Base-by-base conservation (phyloP, 2,113 vertebrate genomes). In the Saguinus imperator region DNA sequence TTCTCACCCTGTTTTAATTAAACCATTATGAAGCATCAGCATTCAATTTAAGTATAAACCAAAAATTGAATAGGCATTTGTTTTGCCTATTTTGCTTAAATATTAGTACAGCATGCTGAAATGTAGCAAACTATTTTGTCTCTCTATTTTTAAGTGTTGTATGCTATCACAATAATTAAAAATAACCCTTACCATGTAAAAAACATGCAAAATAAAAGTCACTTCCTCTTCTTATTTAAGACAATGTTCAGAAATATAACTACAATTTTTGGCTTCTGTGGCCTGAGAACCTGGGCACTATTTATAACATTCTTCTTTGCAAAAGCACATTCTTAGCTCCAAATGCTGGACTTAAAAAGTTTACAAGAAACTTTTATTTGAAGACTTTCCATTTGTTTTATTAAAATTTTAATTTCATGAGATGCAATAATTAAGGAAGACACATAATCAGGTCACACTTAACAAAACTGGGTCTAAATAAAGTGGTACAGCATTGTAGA, bases 81-180 rank as follows among this genome's bases (percentile, higher is more conserved):
- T 89, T n/a, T 55, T 17, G 25, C 16, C 35, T 93, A 48, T 77
- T 88, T 90, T 94, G 57, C 76, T 93, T 80, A 73, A 45, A 73
- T 94, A 89, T 93, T 82, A 75, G 40, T 58, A 64, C 23, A 40
- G 29, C 50, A 35, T 50, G 76, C 90, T 76, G 79, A 95, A 94
- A 76, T 43, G 92, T 0, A 48, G 40, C 43, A 87, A 80, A 84
- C 11, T 57, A 43, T 72, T 80, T 76, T 88, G 8, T 45, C 13
- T 81, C 20, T 77, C 52, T 77, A 8, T 84, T 83, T 58, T 88
- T 75, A 70, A 91, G 66, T 23, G 37, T 72, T 95, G 37, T 10
- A 82, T 58, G 27, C 8, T 95, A 75, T 76, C 35, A 14, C 13
- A 12, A 20, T 66, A 48, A 85, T 75, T 92, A 58, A 95, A 96